Percentiles rank a stretch among this genome's conserved stretches.
Conservation (phyloP, 30 jellyfish, hydroid and myxozoan genomes). For the Aurelia sp. region DNA sequence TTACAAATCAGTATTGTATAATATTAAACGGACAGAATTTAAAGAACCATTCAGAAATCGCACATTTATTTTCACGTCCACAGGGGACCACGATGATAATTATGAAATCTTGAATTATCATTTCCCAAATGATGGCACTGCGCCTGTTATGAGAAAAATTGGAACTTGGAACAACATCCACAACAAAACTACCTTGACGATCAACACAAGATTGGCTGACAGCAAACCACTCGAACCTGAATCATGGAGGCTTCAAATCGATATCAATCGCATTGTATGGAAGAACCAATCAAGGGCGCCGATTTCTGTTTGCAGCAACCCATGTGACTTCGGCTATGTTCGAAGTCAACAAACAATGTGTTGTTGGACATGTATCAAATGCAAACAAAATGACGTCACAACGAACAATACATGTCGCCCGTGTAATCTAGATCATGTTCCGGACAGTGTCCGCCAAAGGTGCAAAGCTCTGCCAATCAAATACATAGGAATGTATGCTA, state of each 20-base stretch:
- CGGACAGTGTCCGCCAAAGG: conserved; percentile 36
- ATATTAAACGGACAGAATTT: conserved; percentile 19
- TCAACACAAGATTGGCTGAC: not conserved
- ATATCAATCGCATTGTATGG: conserved; percentile 37
- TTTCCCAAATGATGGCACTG: not conserved
- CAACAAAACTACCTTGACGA: not conserved
- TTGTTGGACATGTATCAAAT: conserved; percentile 86
- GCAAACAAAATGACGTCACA: conserved; percentile 52
- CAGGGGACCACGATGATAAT: conserved; percentile 56
- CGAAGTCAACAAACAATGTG: conserved; percentile 20
- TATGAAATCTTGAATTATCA: conserved; percentile 41
- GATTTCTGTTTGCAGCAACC: conserved; percentile 74
- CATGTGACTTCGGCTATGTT: conserved; percentile 59
- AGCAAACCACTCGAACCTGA: conserved; percentile 23
- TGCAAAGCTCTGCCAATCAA: conserved; percentile 56
- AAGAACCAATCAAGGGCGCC: conserved; percentile 28
- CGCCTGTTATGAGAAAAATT: conserved; percentile 4
- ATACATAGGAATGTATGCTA: not conserved
- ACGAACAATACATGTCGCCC: conserved; percentile 70
- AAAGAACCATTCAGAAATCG: conserved; percentile 75
- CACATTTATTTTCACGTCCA: conserved; percentile 20
- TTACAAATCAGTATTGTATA: conserved; percentile 4
- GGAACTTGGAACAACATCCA: conserved; percentile 41
- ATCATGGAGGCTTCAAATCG: conserved; percentile 43
- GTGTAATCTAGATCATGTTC: conserved; percentile 50